Evolutionary conservation across 2,113 vertebrate genomes (phyloP).

Genomic region (Spea multiplicata): DNA sequence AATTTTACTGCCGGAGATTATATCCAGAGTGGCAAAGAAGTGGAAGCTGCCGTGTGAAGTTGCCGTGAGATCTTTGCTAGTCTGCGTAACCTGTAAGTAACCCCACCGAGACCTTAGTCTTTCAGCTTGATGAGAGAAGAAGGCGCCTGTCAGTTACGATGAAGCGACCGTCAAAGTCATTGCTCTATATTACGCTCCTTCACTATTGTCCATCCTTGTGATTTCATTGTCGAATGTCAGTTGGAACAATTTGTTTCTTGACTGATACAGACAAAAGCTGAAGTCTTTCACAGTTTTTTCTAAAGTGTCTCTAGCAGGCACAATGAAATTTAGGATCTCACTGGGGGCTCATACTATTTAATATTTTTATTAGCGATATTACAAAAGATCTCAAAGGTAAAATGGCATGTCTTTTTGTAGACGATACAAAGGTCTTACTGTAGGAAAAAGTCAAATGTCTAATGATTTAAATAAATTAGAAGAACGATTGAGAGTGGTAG

Average conservation of each 20-base stretch:
- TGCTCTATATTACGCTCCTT: too few species aligned
- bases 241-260: not conserved
- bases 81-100: conserved; percentile 82
- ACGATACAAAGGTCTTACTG: too few species aligned
- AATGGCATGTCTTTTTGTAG: too few species aligned
- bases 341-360: too few species aligned
- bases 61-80: conserved; percentile 64
- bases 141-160: too few species aligned
- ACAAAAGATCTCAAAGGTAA: too few species aligned
- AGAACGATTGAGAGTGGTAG: too few species aligned
- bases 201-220: not conserved
- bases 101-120: not conserved
- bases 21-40: conserved; percentile 63
- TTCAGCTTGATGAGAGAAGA: too few species aligned
- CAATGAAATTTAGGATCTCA: too few species aligned
- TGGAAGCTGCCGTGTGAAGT: conserved; percentile 72
- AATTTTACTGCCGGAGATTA: conserved; percentile 73
- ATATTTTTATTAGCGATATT: too few species aligned
- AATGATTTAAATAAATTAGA: too few species aligned
- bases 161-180: not conserved
- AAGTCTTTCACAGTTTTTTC: not conserved
- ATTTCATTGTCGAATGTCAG: not conserved
- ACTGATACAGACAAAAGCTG: not conserved
- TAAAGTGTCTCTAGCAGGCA: not conserved
- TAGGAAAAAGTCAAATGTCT: too few species aligned